Conservation (phyloP, 2,888 invertebrate species). For the Slavum lentiscoides region DNA sequence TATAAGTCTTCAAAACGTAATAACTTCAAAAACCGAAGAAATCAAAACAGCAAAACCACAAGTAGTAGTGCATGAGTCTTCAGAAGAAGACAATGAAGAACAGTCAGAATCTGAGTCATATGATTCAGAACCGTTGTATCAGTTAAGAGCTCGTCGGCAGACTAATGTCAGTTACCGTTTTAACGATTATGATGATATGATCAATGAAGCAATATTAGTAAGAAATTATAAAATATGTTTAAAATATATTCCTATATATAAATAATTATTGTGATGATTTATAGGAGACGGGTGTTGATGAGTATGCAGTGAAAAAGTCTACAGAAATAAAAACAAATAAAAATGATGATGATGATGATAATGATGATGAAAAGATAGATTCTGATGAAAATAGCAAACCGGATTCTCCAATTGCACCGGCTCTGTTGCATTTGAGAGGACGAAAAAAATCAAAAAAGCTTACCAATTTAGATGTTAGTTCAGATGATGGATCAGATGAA, state of each 20-base stretch:
- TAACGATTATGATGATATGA: slow-evolving; percentile 93
- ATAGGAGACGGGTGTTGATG: slow-evolving; percentile 51
- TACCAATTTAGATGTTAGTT: slow-evolving; percentile 77
- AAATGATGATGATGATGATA: slow-evolving; percentile 56
- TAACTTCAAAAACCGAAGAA: slow-evolving; percentile 60
- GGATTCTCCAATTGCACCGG: slow-evolving; percentile 58
- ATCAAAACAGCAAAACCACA: slow-evolving; percentile 44
- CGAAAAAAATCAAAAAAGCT: slow-evolving; percentile 67
- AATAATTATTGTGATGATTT: not conserved
- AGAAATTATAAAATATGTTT: not conserved
- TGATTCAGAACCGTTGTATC: slow-evolving; percentile 77
- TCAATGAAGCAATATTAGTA: slow-evolving; percentile 78
- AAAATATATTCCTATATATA: not conserved
- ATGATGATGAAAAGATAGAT: slow-evolving; percentile 56
- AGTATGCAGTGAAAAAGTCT: slow-evolving; percentile 6
- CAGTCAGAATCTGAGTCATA: slow-evolving; percentile 59
- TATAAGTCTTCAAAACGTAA: slow-evolving; percentile 74
- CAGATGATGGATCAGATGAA: slow-evolving; percentile 85
- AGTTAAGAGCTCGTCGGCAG: slow-evolving; percentile 77
- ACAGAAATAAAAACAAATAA: slow-evolving; percentile 54
- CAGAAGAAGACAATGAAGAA: slow-evolving; percentile 56
- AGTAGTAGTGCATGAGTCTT: slow-evolving; percentile 56
- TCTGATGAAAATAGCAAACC: slow-evolving; percentile 57
- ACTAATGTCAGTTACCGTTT: slow-evolving; percentile 83
- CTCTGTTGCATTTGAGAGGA: slow-evolving; percentile 57